Conservation (phyloP, 2,888 invertebrate genomes). For the Elegia similella region DNA sequence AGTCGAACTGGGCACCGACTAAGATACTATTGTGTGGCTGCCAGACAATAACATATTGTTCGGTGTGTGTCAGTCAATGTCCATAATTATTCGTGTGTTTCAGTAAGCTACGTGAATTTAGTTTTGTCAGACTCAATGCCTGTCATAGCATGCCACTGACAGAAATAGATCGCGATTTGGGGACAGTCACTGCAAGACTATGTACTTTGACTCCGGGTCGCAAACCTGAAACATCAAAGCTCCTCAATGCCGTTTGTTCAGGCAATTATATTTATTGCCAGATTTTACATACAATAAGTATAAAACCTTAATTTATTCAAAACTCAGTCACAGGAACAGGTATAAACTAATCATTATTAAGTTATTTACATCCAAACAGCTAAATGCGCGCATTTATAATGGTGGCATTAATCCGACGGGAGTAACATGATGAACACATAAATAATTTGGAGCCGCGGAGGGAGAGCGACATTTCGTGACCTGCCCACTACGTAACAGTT, state of each 20-base stretch:
- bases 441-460: slow-evolving; percentile 4
- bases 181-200: too few species aligned
- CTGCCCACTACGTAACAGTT: neutral
- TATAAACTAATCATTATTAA: neutral
- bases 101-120: neutral
- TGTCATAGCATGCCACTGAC: too few species aligned
- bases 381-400: slow-evolving; percentile 7
- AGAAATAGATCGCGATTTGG: too few species aligned
- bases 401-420: slow-evolving; percentile 6
- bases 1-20: neutral
- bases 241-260: too few species aligned
- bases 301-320: too few species aligned
- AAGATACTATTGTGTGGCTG: neutral
- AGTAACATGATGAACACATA: slow-evolving; percentile 13
- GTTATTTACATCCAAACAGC: neutral
- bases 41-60: neutral
- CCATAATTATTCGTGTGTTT: neutral
- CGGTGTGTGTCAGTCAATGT: neutral
- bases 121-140: too few species aligned
- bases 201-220: too few species aligned
- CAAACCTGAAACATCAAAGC: too few species aligned
- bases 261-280: too few species aligned
- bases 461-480: slow-evolving; percentile 12
- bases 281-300: too few species aligned
- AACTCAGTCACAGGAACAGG: neutral